Percentiles rank a stretch among this genome's conserved stretches.
phyloP scores from a whole-genome alignment of 1,140 invertebrate species.

The Solenopsis invicta region DNA sequence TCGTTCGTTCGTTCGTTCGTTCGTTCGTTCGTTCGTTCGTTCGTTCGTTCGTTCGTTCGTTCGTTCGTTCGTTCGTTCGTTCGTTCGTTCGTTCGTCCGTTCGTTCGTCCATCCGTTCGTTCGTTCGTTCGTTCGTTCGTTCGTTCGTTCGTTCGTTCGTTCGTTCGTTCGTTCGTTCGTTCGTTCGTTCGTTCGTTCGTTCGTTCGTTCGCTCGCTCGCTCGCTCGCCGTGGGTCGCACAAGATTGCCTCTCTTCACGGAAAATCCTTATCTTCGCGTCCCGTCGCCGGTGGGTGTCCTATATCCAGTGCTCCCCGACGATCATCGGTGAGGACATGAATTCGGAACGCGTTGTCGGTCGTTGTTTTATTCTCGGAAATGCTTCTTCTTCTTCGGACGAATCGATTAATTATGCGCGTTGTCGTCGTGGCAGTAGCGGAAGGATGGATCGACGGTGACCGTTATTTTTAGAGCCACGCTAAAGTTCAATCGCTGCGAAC shows the following conservation, averaged over 20 bases:
- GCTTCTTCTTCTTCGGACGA: neutral
- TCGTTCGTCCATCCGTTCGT: too few species aligned
- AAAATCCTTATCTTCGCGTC: neutral
- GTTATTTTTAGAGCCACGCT: conserved; percentile 72
- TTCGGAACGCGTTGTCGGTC: neutral
- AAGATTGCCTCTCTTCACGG: conserved; percentile 27
- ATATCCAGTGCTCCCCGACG: neutral
- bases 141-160: too few species aligned
- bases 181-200: too few species aligned
- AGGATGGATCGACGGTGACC: conserved; percentile 59
- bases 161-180: too few species aligned
- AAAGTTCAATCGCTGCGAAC: conserved; percentile 66
- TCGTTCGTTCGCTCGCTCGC: conserved; percentile 9
- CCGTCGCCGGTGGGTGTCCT: neutral
- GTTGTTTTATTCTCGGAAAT: neutral
- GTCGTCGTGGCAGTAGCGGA: conserved; percentile 39
- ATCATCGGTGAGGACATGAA: neutral
- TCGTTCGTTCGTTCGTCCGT: too few species aligned
- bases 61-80: too few species aligned
- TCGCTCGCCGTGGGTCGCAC: conserved; percentile 19
- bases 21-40: too few species aligned
- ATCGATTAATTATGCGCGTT: conserved; percentile 53
- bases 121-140: too few species aligned
- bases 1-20: too few species aligned
- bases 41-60: too few species aligned